phyloP scores from a whole-genome alignment of 2,113 vertebrate species.

The Phylloscopus trochiloides region DNA sequence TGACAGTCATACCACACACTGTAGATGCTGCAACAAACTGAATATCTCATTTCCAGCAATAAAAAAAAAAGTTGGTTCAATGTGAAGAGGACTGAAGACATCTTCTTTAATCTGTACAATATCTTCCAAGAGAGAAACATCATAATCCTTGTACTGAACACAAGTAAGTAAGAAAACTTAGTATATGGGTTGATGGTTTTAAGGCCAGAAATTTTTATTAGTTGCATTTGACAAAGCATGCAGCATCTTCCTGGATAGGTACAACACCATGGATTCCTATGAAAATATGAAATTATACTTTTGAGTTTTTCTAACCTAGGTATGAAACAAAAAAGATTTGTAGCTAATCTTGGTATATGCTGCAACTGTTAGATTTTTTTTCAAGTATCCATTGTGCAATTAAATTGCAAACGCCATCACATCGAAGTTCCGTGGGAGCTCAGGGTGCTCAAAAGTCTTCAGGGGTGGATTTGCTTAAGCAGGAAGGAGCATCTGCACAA shows the following conservation, averaged over 20 bases:
- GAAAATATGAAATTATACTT: background rate
- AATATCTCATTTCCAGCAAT: background rate
- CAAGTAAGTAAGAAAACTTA: background rate
- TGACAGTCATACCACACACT: background rate
- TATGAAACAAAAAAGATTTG: background rate
- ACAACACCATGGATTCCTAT: background rate
- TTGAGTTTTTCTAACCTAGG: background rate
- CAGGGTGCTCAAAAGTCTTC: background rate
- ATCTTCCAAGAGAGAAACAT: background rate
- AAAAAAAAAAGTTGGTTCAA: background rate
- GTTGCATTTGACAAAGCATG: background rate
- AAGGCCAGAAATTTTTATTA: background rate
- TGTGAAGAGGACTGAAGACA: background rate
- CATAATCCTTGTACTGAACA: background rate
- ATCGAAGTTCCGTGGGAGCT: background rate
- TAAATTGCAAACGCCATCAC: background rate
- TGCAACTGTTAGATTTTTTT: background rate
- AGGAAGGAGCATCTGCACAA: background rate
- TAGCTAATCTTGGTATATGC: background rate
- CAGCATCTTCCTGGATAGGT: background rate
- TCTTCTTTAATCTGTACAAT: background rate
- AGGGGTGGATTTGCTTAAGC: background rate
- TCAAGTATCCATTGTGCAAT: background rate
- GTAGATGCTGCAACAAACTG: background rate
- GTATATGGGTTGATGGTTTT: background rate